These are phyloP conservation scores for Daphoenositta chrysoptera DNA, from an alignment of 2,113 vertebrate species.

Conservation along the genomic window DNA sequence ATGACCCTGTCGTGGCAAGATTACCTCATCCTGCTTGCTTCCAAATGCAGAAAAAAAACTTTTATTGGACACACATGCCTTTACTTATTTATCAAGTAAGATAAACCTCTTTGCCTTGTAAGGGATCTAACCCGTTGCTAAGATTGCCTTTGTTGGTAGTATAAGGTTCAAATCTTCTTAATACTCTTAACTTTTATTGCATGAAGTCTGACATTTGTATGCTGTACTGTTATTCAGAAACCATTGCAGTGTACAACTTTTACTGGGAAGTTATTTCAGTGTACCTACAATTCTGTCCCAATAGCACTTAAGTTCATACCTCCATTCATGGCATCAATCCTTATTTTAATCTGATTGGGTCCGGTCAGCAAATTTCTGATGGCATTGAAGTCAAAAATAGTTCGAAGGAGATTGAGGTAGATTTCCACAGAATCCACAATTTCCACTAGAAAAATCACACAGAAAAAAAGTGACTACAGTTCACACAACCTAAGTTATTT, in stretches of 20 bases:
- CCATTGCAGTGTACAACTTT: background rate
- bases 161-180: background rate
- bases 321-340: constrained; percentile 96
- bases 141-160: background rate
- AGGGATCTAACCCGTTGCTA: background rate
- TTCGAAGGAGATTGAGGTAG: constrained; percentile 91
- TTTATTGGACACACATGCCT: background rate
- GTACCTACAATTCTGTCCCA: background rate
- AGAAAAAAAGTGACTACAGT: background rate
- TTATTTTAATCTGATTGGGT: constrained; percentile 89
- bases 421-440: constrained; percentile 96
- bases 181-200: background rate
- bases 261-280: background rate
- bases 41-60: background rate
- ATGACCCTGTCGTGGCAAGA: background rate
- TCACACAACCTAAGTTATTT: background rate
- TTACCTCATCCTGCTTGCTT: background rate
- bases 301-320: constrained; percentile 65
- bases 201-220: background rate
- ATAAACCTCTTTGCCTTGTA: background rate
- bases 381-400: constrained; percentile 89
- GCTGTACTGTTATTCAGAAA: background rate
- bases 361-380: constrained; percentile 93
- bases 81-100: background rate
- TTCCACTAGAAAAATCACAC: constrained; percentile 82